Evolutionary conservation across 2,797 vertebrate species (phyloP).

Genomic region (Aeoliscus strigatus): DNA sequence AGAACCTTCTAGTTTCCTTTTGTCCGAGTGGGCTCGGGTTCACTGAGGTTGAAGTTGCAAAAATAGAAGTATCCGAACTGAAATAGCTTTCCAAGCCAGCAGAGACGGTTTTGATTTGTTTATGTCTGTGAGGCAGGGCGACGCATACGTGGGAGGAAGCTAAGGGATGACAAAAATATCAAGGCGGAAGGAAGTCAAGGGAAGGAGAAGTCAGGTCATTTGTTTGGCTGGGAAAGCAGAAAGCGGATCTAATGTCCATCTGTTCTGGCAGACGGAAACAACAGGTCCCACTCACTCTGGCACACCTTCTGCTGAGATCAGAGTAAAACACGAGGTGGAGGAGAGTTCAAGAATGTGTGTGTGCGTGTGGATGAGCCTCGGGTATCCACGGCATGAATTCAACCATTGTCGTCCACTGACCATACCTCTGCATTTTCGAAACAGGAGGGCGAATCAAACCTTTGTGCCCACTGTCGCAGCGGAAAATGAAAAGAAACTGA

Average conservation of each 20-base stretch:
- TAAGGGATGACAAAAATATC: slow-evolving; percentile 22
- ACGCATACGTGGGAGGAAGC: slow-evolving; percentile 22
- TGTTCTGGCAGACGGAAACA: slow-evolving; percentile 68
- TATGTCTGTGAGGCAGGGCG: slow-evolving; percentile 45
- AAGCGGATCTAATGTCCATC: slow-evolving; percentile 67
- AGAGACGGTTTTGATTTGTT: slow-evolving; percentile 37
- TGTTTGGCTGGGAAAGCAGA: slow-evolving; percentile 52
- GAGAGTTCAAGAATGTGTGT: slow-evolving; percentile 50
- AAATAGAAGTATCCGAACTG: slow-evolving; percentile 39
- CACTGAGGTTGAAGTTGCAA: slow-evolving; percentile 40
- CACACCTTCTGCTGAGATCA: slow-evolving; percentile 58
- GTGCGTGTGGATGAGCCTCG: slow-evolving; percentile 41
- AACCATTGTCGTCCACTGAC: slow-evolving; percentile 41
- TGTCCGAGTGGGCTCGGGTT: slow-evolving; percentile 23
- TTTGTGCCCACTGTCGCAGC: slow-evolving; percentile 28
- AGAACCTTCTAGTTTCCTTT: slow-evolving; percentile 34
- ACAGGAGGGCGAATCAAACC: slow-evolving; percentile 33
- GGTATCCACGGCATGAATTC: slow-evolving; percentile 55
- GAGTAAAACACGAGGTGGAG: slow-evolving; percentile 47
- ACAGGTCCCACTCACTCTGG: slow-evolving; percentile 53
- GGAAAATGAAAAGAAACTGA: slow-evolving; percentile 45
- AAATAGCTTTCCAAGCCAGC: slow-evolving; percentile 33
- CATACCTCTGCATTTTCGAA: slow-evolving; percentile 42
- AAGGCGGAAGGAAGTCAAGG: slow-evolving; percentile 31
- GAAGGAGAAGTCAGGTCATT: slow-evolving; percentile 41